Percentiles rank a stretch among this genome's conserved stretches.
These are phyloP conservation scores for Dipodomys spectabilis DNA, from an alignment of 2,113 vertebrate genomes.

Conservation along the genomic window DNA sequence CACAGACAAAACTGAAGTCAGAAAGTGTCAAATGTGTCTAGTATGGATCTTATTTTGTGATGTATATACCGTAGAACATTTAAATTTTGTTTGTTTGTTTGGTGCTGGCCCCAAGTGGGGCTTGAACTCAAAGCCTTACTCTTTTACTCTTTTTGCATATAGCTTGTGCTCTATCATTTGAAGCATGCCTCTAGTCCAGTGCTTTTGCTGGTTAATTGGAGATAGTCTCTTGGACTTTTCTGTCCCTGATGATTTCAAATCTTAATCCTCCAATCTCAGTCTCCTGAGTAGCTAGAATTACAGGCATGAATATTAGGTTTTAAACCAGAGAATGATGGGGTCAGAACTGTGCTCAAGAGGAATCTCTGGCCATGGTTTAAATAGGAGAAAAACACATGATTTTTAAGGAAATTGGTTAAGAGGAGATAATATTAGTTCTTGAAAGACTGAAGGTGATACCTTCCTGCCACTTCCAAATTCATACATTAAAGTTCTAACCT, in stretches of 20 bases:
- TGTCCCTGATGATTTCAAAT: no score
- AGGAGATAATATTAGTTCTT: background rate
- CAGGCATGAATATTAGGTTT: background rate
- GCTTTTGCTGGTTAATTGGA: no score
- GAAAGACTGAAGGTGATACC: background rate
- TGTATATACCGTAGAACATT: background rate
- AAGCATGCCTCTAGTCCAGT: no score
- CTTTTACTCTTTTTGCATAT: no score
- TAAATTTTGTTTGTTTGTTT: no score
- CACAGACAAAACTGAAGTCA: background rate
- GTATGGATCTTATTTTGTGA: background rate
- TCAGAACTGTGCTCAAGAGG: background rate
- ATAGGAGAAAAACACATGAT: background rate
- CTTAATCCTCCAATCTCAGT: no score
- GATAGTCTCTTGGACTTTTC: no score
- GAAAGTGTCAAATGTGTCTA: background rate
- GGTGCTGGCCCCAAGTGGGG: no score
- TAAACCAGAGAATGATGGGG: background rate
- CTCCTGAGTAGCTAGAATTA: no score
- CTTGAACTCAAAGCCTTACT: no score
- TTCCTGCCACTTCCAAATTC: background rate
- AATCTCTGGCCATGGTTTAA: background rate
- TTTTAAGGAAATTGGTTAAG: background rate
- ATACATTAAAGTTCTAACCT: no score
- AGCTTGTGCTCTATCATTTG: no score